Evolutionary conservation across 2,888 invertebrate genomes (phyloP), one percentile per base, ranked within the genome.

Genomic region (Tetanocera ferruginea): DNA sequence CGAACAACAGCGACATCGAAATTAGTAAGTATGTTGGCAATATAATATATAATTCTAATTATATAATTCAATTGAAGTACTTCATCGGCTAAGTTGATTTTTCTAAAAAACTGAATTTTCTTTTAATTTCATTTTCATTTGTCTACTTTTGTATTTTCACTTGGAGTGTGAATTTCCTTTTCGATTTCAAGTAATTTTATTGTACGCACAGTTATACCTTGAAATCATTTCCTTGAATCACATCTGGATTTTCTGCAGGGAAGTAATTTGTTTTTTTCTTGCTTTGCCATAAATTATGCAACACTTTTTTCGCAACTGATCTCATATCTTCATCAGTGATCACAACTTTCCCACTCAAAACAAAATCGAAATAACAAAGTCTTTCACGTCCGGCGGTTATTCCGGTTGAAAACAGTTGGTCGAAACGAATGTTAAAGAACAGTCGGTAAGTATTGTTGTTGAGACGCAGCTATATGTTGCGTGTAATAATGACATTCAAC

Each of bases 381-480:
- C 71, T 78, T 78, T 72, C 78, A 76, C 76, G 72, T 78, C 78
- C 78, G 76, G 74, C 70, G 70, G 64, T 51, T 67, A 74, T 78
- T 78, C 78, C 78, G 78, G 78, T 76, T 64, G 31, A 19, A 37
- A 23, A 75, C 52, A 66, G 75, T 75, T 75, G 75, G 25, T 74
- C 34, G 64, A 49, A 62, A 51, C 51, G 49, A 69, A 66, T 74
- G 9, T 43, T 25, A n/a, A 34, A 69, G 17, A 49, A 49, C 23
- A 31, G 55, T 23, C 55, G 19, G 55, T 23, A 9, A 19, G 6
- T 1, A 23, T 19, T 60, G 57, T 25, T 25, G 43, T 11, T 43
- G 43, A 43, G 43, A 43, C 6, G 11, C 11, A 43, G 6, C 2
- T 43, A 1, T 3, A 14, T 2, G 43, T 43, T 43, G 11, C 43